phyloP scores from a whole-genome alignment of 1,140 invertebrate species.

The Watersipora subatra region DNA sequence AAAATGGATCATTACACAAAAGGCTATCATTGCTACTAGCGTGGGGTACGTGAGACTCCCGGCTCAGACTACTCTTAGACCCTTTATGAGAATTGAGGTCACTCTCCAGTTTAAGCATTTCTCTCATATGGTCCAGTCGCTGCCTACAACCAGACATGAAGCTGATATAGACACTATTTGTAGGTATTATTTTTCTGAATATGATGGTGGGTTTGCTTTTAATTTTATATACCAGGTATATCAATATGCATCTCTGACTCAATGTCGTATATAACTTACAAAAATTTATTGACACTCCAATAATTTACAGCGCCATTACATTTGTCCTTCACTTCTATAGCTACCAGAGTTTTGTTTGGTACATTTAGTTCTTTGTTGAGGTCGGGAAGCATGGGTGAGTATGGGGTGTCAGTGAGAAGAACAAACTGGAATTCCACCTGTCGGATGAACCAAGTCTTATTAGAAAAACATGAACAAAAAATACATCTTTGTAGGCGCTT shows the following conservation, averaged over 20 bases:
- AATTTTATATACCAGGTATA: no score
- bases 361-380: conserved; percentile 46
- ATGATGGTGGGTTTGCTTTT: no score
- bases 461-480: no score
- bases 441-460: no score
- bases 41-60: conserved; percentile 9
- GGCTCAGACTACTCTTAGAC: conserved; percentile 13
- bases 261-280: no score
- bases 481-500: no score
- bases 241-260: no score
- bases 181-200: no score
- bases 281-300: conserved; percentile 94
- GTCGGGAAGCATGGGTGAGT: conserved; percentile 84
- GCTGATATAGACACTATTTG: no score
- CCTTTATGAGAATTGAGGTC: conserved; percentile 74
- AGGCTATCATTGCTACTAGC: conserved; percentile 64
- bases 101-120: conserved; percentile 98
- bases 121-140: conserved; percentile 89
- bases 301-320: conserved; percentile 98
- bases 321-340: conserved; percentile 95
- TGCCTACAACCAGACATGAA: no score
- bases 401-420: conserved; percentile 90
- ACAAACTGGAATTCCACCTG: conserved; percentile 98
- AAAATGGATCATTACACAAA: conserved; percentile 94
- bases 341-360: conserved; percentile 67